Conservation (phyloP, 2,113 vertebrate genomes). For the Bagarius yarrelli region DNA sequence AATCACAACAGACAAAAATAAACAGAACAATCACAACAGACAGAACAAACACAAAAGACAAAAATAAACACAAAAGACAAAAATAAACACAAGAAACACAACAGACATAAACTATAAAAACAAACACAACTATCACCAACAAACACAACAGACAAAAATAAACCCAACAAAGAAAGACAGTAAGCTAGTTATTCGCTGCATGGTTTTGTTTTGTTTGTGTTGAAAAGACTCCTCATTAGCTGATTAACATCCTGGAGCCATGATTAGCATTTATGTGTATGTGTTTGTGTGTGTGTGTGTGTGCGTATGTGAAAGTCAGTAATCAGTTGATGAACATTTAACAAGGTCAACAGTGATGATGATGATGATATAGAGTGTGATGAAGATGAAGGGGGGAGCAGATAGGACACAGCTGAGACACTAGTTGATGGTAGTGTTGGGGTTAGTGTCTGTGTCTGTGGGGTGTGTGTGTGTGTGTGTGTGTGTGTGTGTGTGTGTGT, state of each 20-base stretch:
- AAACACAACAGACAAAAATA: too few relatives aligned
- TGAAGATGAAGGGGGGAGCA: background rate
- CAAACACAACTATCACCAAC: too few relatives aligned
- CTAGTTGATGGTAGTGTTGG: too few relatives aligned
- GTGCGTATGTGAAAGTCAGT: background rate
- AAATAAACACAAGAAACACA: too few relatives aligned
- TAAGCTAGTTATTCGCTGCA: too few relatives aligned
- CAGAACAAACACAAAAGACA: too few relatives aligned
- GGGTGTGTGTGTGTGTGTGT: background rate
- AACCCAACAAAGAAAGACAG: too few relatives aligned
- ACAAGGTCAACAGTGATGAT: background rate
- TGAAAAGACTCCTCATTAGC: background rate
- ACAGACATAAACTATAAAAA: too few relatives aligned
- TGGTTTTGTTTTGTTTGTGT: background rate
- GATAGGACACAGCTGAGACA: background rate
- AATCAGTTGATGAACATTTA: background rate
- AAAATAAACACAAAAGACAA: too few relatives aligned
- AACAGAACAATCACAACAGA: too few relatives aligned
- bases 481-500: background rate
- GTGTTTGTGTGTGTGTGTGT: background rate
- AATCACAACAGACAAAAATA: too few relatives aligned
- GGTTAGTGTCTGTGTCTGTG: too few relatives aligned
- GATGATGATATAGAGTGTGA: background rate
- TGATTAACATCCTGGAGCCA: background rate
- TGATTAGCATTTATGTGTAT: background rate